A percentile compares a stretch with the other conserved stretches of the same genome.
phyloP scores from a whole-genome alignment of 53 echinoderm and acorn worm genomes.

The Echinometra lucunter region DNA sequence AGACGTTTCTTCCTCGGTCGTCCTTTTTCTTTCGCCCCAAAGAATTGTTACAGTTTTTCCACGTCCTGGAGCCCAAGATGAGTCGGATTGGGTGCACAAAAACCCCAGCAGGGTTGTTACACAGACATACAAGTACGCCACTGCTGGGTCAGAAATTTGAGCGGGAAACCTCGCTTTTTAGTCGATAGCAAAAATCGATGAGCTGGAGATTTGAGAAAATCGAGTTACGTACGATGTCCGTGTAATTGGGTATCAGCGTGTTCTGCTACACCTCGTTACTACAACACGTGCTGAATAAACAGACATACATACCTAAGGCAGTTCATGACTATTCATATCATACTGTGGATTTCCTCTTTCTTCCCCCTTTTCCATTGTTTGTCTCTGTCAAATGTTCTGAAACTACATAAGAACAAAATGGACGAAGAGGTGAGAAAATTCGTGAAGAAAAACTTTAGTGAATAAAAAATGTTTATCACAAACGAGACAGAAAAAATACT shows the following conservation, averaged over 20 bases:
- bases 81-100: slow-evolving; percentile 4
- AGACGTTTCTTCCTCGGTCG: slow-evolving; percentile 51
- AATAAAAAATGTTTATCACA: too few relatives aligned
- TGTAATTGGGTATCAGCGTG: slow-evolving; percentile 69
- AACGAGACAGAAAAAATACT: too few relatives aligned
- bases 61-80: slow-evolving; percentile 14
- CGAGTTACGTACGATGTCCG: slow-evolving; percentile 54
- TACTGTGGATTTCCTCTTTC: neutral
- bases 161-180: slow-evolving; percentile 60
- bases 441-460: too few relatives aligned
- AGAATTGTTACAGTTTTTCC: slow-evolving; percentile 56
- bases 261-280: slow-evolving; percentile 2
- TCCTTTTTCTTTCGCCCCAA: slow-evolving; percentile 43
- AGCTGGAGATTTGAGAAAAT: slow-evolving; percentile 67
- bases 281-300: slow-evolving; percentile 65
- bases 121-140: slow-evolving; percentile 51
- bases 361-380: neutral
- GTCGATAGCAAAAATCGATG: slow-evolving; percentile 66
- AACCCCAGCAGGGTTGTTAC: slow-evolving; percentile 60
- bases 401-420: neutral
- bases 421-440: neutral
- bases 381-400: neutral
- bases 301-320: slow-evolving; percentile 39
- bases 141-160: slow-evolving; percentile 47
- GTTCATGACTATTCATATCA: slow-evolving; percentile 65